Evolutionary conservation across 2,888 invertebrate genomes (phyloP), one percentile per base, ranked within the genome.

Genomic region (Agriopis leucophaearia): DNA sequence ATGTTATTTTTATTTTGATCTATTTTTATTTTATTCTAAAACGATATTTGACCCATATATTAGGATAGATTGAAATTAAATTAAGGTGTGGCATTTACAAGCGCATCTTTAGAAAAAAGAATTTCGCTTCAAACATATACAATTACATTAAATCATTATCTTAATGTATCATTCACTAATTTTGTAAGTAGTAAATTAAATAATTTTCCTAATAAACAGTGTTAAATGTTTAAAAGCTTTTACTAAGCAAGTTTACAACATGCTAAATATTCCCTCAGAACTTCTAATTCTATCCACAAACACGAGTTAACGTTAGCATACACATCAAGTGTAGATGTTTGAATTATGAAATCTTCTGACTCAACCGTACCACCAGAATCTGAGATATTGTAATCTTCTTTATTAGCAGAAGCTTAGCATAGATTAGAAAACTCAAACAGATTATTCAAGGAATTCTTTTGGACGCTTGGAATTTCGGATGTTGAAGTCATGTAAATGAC

Each of bases 331-430:
- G 69, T 71, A 48, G 54, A 64, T 71, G 69, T 72, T 74, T 68
- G 71, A 66, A 55, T 66, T 71, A 72, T 72, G 73, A 75, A 75
- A 73, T 71, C 67, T 56, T 64, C 64, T 61, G 65, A 73, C 67
- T 69, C 66, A 70, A 59, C 61, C 50, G 62, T 60, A 62, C 61
- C 54, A 52, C 61, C 52, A 69, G 61, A 68, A 72, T 68, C 62
- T 60, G 62, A 65, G 68, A 65, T 72, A 71, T 66, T 68, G 65
- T 70, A 74, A 74, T 74, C 71, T 67, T 65, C 75, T 74, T 74
- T 74, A 74, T 70, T 75, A 75, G 65, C 72, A 69, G 61, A 74
- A 62, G 72, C 74, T 74, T 72, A 73, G 70, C 69, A 72, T 71
- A 71, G 75, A 72, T 75, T 72, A 72, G 60, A 68, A 51, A 66